phyloP scores from a whole-genome alignment of 2,113 vertebrate species.

The Promerops cafer region DNA sequence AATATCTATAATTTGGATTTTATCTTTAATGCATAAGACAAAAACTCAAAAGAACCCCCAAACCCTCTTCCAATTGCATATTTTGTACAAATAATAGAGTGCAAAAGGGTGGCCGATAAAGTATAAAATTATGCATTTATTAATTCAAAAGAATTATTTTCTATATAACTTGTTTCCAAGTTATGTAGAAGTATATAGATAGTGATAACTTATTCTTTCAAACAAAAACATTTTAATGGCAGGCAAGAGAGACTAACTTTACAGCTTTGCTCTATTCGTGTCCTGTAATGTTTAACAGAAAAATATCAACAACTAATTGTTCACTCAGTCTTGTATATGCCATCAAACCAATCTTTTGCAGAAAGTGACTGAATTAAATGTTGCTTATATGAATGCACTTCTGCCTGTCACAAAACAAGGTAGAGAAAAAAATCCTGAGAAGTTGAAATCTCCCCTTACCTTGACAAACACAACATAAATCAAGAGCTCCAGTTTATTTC shows the following conservation, averaged over 20 bases:
- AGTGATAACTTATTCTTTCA: background rate
- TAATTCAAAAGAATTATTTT: background rate
- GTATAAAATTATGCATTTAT: background rate
- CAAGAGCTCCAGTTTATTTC: background rate
- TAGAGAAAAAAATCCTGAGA: background rate
- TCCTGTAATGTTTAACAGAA: background rate
- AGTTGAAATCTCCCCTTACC: background rate
- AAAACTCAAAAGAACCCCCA: rapidly evolving
- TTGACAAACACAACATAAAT: background rate
- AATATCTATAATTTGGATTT: conserved; percentile 10
- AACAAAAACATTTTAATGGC: background rate
- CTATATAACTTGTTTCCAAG: background rate
- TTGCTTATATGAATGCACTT: background rate
- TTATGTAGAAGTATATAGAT: background rate
- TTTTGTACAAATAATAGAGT: background rate
- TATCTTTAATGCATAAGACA: background rate
- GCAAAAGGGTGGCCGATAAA: background rate
- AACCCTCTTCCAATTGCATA: background rate
- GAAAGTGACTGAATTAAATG: background rate
- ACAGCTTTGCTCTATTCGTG: background rate
- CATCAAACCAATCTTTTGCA: background rate
- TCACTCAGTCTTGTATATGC: background rate
- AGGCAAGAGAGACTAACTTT: background rate
- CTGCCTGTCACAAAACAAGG: background rate
- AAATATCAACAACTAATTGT: background rate